Base-by-base conservation (phyloP, 1,140 invertebrate species). In the Magallana angulata region DNA sequence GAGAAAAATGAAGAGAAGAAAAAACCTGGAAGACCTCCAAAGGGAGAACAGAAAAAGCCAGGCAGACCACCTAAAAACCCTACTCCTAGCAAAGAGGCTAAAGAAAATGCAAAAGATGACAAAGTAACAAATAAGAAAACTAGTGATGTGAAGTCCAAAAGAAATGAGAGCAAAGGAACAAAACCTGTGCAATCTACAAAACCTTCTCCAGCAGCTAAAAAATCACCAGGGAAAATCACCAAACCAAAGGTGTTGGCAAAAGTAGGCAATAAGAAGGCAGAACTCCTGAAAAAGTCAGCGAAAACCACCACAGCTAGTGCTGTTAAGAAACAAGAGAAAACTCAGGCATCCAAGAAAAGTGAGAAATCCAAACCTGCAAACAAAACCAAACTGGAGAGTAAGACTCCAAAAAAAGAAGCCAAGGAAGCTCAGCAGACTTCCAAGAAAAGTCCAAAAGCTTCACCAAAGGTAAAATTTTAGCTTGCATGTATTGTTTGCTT, bases 181-280 rank as follows among this genome's bases (percentile, higher is more conserved):
- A 85, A 76, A 57, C 30, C 57, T 24, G 68, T 80, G 62, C 58
- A 85, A 68, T 60, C 48, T 30, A 18, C n/a, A 11, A 84, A 80
- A 57, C 16, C 57, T 18, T 30, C 59, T 60, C 62, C 58, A 36
- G 68, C 76, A 82, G 76, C 58, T 36, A 86, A 82, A 82, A 57
- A 82, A 58, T 82, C 81, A n/a, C 24, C 68, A 36, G 68, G 68
- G 18, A 76, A 76, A 76, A 76, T 81, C 68, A 81, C 57, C n/a
- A 59, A 68, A 62, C 30, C 59, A n/a, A 85, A 59, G 60, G 18
- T 30, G 6, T n/a, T 57, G 18, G 56, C 57, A n/a, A 83, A 76
- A 76, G 68, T 76, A 8, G 36, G 11, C 57, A 82, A 2, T 36
- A 87, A 87, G 80, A 87, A 87, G 18, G 56, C 57, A 84, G 62